Conservation (phyloP, 1,140 invertebrate genomes). For the Drosophila santomea region DNA sequence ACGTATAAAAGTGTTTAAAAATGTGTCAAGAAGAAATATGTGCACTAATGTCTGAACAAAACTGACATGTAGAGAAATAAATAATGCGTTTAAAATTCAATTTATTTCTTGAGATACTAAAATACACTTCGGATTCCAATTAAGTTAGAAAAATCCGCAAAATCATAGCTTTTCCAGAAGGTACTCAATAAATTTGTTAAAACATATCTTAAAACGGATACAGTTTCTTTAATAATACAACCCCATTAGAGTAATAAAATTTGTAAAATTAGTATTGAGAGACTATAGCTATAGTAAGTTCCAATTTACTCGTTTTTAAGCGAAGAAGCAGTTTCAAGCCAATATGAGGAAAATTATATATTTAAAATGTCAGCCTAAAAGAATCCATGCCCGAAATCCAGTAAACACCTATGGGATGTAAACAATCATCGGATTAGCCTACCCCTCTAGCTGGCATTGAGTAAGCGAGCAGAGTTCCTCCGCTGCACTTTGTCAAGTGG, state of each 20-base stretch:
- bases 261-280: too few species aligned
- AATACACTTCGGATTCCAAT: not conserved
- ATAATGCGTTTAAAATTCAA: not conserved
- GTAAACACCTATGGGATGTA: slow-evolving; percentile 15
- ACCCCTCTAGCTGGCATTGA: not conserved
- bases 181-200: too few species aligned
- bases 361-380: not conserved
- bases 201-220: too few species aligned
- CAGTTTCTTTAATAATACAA: too few species aligned
- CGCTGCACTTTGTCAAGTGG: slow-evolving; percentile 27
- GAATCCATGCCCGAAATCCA: not conserved
- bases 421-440: slow-evolving; percentile 17
- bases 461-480: not conserved
- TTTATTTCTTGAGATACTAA: not conserved
- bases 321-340: too few species aligned
- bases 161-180: too few species aligned
- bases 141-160: too few species aligned
- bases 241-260: too few species aligned
- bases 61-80: slow-evolving; percentile 3
- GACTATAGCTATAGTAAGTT: too few species aligned
- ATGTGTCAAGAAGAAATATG: not conserved
- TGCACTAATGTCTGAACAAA: not conserved
- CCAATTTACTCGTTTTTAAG: too few species aligned
- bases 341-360: too few species aligned
- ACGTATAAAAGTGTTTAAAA: slow-evolving; percentile 22